phyloP scores from a whole-genome alignment of 2,797 vertebrate species.

The Channallabes apus region DNA sequence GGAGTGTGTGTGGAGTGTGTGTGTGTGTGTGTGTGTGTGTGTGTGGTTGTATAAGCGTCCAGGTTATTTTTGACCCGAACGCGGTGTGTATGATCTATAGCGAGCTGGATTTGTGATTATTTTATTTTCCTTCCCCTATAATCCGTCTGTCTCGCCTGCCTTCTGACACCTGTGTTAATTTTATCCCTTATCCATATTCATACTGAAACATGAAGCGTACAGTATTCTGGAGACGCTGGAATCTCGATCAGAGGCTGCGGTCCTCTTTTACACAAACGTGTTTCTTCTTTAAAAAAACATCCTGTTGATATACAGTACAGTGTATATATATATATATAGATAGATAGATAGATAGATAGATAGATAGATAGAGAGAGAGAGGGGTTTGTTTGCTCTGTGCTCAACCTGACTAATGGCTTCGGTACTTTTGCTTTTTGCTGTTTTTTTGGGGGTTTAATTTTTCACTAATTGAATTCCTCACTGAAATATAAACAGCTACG shows the following conservation, averaged over 20 bases:
- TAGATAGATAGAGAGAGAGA: not conserved
- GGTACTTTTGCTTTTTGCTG: not conserved
- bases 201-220: not conserved
- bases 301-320: no score
- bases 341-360: not conserved
- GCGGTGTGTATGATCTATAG: not conserved
- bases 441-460: not conserved
- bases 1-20: no score
- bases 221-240: not conserved
- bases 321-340: no score
- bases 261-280: not conserved
- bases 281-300: no score
- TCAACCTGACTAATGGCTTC: constrained; percentile 8
- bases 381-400: not conserved
- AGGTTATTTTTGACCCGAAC: not conserved
- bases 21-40: no score
- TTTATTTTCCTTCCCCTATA: not conserved
- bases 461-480: constrained; percentile 28
- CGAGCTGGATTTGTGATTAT: not conserved
- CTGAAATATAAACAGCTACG: constrained; percentile 36
- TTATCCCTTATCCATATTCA: not conserved
- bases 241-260: no score
- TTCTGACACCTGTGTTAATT: constrained; percentile 15
- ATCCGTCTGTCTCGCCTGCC: constrained; percentile 17
- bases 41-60: no score